Base-by-base conservation (phyloP, 2,797 vertebrate genomes). In the Pygocentrus nattereri region DNA sequence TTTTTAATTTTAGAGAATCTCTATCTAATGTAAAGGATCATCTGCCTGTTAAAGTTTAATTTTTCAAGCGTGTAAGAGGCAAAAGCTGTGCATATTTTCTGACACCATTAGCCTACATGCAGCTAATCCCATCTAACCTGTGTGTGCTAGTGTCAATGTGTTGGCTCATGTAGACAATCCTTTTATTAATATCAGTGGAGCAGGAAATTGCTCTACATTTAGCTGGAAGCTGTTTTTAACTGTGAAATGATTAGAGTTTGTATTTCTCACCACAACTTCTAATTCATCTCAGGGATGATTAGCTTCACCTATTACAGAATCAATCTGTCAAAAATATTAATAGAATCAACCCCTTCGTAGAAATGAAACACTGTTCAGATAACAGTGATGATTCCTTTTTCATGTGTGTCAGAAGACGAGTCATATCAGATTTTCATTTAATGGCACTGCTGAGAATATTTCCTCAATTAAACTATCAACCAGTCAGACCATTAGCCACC, bases 161-260 rank as follows among this genome's bases (percentile, higher is more conserved):
- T 58, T 74, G 69, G 69, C 76, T 73, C 69, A 5, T 31, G 25
- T 61, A 64, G 19, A 34, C 61, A 64, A 31, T 64, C 59, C 77
- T 50, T 78, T 78, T 34, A 78, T 78, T 78, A 65, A 73, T 82
- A 58, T 74, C 61, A 82, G 59, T 74, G 69, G 49, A 78, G 75
- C 70, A 44, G 69, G 50, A 82, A 78, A 82, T 78, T 74, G 52
- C 52, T 47, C n/a, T 19, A 59, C 75, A 67, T 78, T 30, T 23
- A 82, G 68, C 76, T 72, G 49, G 50, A 73, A 44, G 81, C 61
- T 5, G 50, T 59, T 82, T 78, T 69, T 78, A 78, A 50, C 69
- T 82, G 54, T 74, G 52, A 76, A 74, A 74, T 68, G 69, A 59
- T 58, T 67, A 19, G 61, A 31, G 30, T 19, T 31, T 34, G 64